phyloP scores from a whole-genome alignment of 2,797 vertebrate genomes.

The Fringilla coelebs region DNA sequence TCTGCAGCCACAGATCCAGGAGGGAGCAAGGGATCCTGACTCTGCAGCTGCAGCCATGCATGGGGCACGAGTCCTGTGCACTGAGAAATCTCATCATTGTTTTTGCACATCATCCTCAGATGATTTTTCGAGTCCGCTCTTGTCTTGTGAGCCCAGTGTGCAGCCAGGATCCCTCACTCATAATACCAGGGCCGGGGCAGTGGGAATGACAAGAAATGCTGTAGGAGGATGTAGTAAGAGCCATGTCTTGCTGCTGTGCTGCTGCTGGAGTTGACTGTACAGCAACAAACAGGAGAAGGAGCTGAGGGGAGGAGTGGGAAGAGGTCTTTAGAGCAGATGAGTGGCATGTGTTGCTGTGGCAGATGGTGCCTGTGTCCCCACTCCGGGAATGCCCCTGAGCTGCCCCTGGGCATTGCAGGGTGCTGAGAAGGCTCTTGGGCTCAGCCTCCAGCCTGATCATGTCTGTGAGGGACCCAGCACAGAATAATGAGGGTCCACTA shows the following conservation, averaged over 20 bases:
- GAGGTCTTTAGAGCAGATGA: fast-evolving
- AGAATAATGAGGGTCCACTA: fast-evolving
- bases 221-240: background rate
- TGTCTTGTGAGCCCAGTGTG: background rate
- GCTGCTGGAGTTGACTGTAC: background rate
- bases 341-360: background rate
- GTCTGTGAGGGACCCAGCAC: background rate
- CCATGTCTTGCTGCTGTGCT: background rate
- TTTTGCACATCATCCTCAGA: background rate
- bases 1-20: background rate
- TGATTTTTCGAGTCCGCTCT: background rate
- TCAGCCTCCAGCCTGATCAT: background rate
- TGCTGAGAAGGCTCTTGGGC: background rate
- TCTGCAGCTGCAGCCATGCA: background rate
- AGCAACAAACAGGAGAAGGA: background rate
- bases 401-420: background rate
- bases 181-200: background rate
- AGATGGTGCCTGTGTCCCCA: background rate
- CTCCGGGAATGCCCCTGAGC: background rate
- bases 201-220: background rate
- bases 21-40: background rate
- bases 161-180: fast-evolving
- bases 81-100: background rate
- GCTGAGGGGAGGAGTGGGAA: background rate
- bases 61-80: background rate